Base-by-base conservation (phyloP, 2,888 invertebrate genomes). In the Alsophila aescularia region DNA sequence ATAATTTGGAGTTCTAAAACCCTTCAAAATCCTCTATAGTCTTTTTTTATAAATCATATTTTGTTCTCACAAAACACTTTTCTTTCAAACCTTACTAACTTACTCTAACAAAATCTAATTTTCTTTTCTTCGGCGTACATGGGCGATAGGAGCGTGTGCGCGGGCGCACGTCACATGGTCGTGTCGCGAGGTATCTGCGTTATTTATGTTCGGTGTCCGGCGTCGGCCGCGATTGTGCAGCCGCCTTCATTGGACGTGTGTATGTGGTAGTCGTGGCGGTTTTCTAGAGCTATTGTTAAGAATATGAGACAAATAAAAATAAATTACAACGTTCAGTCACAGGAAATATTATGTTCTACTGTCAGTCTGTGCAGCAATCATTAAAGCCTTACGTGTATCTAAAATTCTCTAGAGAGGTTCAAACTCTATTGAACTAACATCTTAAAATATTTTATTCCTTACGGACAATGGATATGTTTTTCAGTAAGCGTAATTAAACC, bases 121-220 rank as follows among this genome's bases (percentile, higher is more conserved):
- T 61, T 49, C 47, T 48, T 61, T 66, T 65, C 66, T 67, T 70
- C 70, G 60, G 65, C 64, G 35, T 35, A 60, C 61, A 60, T 36
- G 41, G 36, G 52, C 18, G 54, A 49, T 45, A 50, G 51, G 41
- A 41, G 58, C 34, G 60, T 58, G 62, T 73, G 80, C 84, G 78
- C 82, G 73, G 72, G 83, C 81, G 80, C 81, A 79, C 75, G 86
- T 88, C 88, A 83, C 79, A 71, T 78, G 85, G 77, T 79, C 85
- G 86, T 87, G 89, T 87, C 70, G 78, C 80, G 77, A 85, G 83
- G 84, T 90, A 90, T 90, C 89, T 85, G 79, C 77, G 77, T 90
- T 88, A 89, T 90, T 90, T 90, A 89, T 89, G 86, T 85, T 73
- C 81, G 75, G 77, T 83, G 87, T 83, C 81, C 84, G 81, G 77